These are phyloP conservation scores for Ceyx cyanopectus DNA, from an alignment of 2,113 vertebrate genomes.

Conservation along the genomic window DNA sequence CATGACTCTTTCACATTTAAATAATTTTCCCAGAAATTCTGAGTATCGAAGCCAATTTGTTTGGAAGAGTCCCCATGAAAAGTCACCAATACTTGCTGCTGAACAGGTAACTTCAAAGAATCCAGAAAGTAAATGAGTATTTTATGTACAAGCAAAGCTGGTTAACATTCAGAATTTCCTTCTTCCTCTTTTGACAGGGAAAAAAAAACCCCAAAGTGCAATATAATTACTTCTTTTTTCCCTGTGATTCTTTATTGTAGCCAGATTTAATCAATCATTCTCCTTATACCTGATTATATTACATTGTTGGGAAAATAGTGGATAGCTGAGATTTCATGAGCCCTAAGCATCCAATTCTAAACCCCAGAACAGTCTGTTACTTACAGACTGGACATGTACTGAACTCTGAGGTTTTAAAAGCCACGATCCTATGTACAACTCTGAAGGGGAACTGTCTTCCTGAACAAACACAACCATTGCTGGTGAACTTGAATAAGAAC, in stretches of 20 bases:
- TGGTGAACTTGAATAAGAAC: not conserved
- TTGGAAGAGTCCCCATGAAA: constrained; percentile 79
- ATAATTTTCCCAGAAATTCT: constrained; percentile 75
- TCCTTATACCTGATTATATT: not conserved
- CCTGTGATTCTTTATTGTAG: not conserved
- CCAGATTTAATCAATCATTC: not conserved
- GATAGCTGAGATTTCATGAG: not conserved
- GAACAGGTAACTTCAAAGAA: constrained; percentile 79
- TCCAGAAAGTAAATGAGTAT: not conserved
- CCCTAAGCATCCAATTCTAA: not conserved
- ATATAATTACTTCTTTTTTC: too few species aligned
- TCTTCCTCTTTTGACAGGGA: not conserved
- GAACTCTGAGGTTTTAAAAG: not conserved
- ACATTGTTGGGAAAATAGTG: not conserved
- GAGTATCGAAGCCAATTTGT: constrained; percentile 88
- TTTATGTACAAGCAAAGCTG: not conserved
- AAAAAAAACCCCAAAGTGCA: too few species aligned
- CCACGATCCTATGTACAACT: not conserved
- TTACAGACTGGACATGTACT: not conserved
- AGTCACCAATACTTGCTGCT: constrained; percentile 81
- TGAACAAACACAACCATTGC: not conserved
- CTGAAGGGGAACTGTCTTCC: not conserved
- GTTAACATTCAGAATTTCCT: not conserved
- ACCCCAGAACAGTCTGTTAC: not conserved
- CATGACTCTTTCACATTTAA: constrained; percentile 62